phyloP scores from a whole-genome alignment of 2,113 vertebrate species.

The Lota lota region DNA sequence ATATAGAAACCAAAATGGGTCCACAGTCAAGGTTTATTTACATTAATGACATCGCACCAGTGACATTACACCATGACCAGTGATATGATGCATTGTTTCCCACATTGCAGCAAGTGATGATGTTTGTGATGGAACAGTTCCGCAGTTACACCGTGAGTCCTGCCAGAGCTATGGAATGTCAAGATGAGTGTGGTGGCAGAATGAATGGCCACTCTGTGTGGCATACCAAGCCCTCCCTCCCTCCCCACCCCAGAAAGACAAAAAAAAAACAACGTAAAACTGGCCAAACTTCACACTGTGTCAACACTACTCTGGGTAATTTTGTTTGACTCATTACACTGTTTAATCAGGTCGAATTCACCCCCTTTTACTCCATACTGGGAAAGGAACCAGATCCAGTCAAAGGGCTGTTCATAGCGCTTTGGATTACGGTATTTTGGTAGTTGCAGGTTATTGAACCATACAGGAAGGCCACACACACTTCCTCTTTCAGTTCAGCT shows the following conservation, averaged over 20 bases:
- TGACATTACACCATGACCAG: no score
- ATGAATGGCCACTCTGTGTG: slow-evolving; percentile 59
- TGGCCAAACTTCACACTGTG: slow-evolving; percentile 57
- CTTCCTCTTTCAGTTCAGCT: slow-evolving; percentile 35
- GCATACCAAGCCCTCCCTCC: slow-evolving; percentile 29
- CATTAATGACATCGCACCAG: no score
- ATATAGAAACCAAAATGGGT: no score
- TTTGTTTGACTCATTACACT: slow-evolving; percentile 67
- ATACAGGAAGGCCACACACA: slow-evolving; percentile 24
- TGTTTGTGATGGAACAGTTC: no score
- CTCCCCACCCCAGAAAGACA: not conserved
- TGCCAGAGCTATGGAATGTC: slow-evolving; percentile 34
- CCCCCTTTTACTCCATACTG: slow-evolving; percentile 37
- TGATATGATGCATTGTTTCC: no score
- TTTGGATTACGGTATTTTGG: not conserved
- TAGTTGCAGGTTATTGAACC: slow-evolving; percentile 3
- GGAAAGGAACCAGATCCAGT: slow-evolving; percentile 31
- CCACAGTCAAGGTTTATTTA: no score
- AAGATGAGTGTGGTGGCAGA: slow-evolving; percentile 55
- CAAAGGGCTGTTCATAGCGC: not conserved
- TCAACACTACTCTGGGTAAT: slow-evolving; percentile 59
- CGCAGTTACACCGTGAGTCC: no score
- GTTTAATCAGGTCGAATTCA: slow-evolving; percentile 63
- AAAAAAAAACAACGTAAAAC: slow-evolving; percentile 28
- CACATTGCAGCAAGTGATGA: no score